Evolutionary conservation across 2,113 vertebrate genomes (phyloP).

Genomic region (Poeciliopsis turrubarensis): DNA sequence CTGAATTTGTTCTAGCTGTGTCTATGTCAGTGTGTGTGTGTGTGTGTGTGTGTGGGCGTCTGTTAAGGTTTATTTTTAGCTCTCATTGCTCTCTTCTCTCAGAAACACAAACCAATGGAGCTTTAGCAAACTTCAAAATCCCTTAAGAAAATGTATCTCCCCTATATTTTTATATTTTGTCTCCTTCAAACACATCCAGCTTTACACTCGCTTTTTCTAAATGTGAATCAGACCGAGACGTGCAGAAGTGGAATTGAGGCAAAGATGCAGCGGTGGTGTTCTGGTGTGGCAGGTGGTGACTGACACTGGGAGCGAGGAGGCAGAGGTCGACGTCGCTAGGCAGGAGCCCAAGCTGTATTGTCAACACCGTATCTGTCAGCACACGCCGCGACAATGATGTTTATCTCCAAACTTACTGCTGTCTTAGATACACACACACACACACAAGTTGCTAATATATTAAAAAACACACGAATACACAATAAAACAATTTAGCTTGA

Average conservation of each 20-base stretch:
- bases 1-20: slow-evolving; percentile 12
- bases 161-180: background rate
- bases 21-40: slow-evolving; percentile 7
- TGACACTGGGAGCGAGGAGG: slow-evolving; percentile 74
- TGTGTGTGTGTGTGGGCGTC: slow-evolving; percentile 18
- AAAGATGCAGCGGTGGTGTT: slow-evolving; percentile 7
- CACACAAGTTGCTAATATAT: slow-evolving; percentile 44
- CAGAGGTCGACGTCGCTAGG: slow-evolving; percentile 72
- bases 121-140: background rate
- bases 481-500: too few species aligned
- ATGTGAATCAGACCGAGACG: slow-evolving; percentile 15
- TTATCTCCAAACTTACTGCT: slow-evolving; percentile 45
- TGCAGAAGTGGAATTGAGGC: slow-evolving; percentile 13
- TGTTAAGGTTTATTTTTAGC: background rate
- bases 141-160: background rate
- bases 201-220: background rate
- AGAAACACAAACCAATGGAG: slow-evolving; percentile 4
- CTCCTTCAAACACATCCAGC: background rate
- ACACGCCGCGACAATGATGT: slow-evolving; percentile 45
- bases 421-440: slow-evolving; percentile 33
- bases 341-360: slow-evolving; percentile 70
- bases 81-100: slow-evolving; percentile 4
- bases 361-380: slow-evolving; percentile 66
- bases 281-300: slow-evolving; percentile 51
- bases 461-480: background rate